These are phyloP conservation scores for Mesorhabditis spiculigera DNA, from an alignment of 2,888 invertebrate genomes.

Conservation along the genomic window DNA sequence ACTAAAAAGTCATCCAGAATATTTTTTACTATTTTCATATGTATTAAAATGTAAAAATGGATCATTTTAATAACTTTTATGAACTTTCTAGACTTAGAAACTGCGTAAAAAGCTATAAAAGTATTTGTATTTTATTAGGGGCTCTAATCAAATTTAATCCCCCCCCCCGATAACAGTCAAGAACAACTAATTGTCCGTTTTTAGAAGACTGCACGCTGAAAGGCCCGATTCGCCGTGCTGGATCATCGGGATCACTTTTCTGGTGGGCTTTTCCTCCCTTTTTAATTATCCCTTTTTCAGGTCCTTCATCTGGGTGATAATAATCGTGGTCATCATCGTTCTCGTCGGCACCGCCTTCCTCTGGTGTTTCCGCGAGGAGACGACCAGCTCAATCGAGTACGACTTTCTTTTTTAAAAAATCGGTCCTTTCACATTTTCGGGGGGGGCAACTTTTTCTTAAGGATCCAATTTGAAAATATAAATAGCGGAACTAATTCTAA, in stretches of 20 bases:
- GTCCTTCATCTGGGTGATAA: conserved; percentile 24
- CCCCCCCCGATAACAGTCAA: background rate
- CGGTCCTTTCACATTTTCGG: too few species aligned
- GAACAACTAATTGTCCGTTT: conserved; percentile 1
- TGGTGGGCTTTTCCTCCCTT: conserved; percentile 7
- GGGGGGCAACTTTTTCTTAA: too few species aligned
- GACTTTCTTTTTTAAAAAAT: too few species aligned
- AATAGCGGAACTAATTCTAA: too few species aligned
- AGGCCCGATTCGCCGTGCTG: conserved; percentile 11
- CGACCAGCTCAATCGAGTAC: too few species aligned
- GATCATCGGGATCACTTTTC: conserved; percentile 12
- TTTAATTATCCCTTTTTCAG: too few species aligned
- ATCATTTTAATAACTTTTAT: too few species aligned
- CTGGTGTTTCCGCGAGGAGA: conserved; percentile 17
- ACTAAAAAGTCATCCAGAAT: too few species aligned
- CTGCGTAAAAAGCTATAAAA: background rate
- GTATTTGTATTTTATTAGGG: background rate
- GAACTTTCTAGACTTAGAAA: conserved; percentile 1
- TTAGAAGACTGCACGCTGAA: conserved; percentile 38
- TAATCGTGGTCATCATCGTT: conserved; percentile 20
- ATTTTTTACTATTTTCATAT: too few species aligned
- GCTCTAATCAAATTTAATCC: background rate
- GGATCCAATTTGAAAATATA: too few species aligned
- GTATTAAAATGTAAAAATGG: too few species aligned
- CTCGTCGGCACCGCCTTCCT: conserved; percentile 13